Evolutionary conservation across 2,113 vertebrate genomes (phyloP), one percentile per base, ranked within the genome.

Genomic region (Pimephales promelas): DNA sequence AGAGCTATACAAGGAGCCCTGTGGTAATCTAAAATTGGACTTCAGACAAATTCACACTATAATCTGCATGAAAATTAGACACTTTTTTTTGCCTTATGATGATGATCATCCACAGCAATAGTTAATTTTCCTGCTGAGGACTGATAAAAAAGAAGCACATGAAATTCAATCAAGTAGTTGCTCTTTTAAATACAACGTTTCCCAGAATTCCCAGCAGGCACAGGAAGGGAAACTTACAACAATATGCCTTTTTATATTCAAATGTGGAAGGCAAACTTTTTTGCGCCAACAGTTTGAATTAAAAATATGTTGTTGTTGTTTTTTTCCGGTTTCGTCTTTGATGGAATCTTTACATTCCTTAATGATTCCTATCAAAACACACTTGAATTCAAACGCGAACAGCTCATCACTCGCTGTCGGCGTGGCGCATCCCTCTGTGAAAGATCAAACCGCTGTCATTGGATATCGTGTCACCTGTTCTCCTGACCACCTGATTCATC

Each of bases 11-110:
- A 86, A 81, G 78, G 45, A 88, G 79, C 80, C 78, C 80, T 76
- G 80, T 83, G 61, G 26, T 84, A 86, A 87, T 82, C 87, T 89
- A 71, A 88, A 87, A 82, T 77, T 88, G 80, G 86, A 86, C 77
- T 71, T 66, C 73, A 85, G 79, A 87, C 64, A 84, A 87, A 87
- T 85, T 88, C 76, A 81, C 45, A 84, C 87, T 87, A 68, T 85
- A 86, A 87, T 88, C 86, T 86, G 36, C 40, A 82, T 85, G 62
- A 83, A 81, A 88, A 79, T 74, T 20, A 85, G 80, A 82, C 47
- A 75, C 18, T 49, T 47, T 84, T 74, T 56, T 45, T 81, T 49
- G 31, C 75, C 26, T 66, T 45, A 47, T 83, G 68, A 86, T 57
- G 40, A 73, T 72, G 70, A 84, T 87, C 80, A 87, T 80, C 79